These are phyloP conservation scores for Schizothorax lantsangensis DNA, from an alignment of 2,797 vertebrate species.

Conservation along the genomic window DNA sequence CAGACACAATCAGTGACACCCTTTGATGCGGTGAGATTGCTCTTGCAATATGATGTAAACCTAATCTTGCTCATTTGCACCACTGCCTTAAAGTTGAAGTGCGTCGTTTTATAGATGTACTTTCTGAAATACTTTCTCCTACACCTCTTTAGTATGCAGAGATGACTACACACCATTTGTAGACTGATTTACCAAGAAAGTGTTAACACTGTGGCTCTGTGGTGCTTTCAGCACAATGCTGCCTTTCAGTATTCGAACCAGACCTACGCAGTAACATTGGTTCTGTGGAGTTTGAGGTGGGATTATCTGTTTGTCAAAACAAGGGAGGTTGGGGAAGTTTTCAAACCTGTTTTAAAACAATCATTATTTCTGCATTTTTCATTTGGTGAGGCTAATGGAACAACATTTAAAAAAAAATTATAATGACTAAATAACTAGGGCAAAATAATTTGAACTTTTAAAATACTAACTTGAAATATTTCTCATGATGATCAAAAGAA, in stretches of 20 bases:
- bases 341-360: neutral
- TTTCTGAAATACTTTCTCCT: neutral
- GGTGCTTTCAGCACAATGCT: neutral
- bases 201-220: neutral
- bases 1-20: neutral
- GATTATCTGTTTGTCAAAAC: neutral
- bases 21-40: constrained; percentile 15
- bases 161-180: neutral
- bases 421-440: neutral
- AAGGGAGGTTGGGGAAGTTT: neutral
- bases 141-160: neutral
- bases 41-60: neutral
- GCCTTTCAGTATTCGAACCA: neutral
- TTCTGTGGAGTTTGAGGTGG: neutral
- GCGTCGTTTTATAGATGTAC: neutral
- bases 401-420: too few relatives aligned
- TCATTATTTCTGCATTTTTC: neutral
- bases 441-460: neutral
- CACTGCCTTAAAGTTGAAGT: neutral
- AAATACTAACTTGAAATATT: neutral
- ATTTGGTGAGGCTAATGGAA: neutral
- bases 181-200: neutral
- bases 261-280: neutral
- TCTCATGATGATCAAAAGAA: neutral
- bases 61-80: constrained; percentile 8